Evolutionary conservation across 2,113 vertebrate species (phyloP), one percentile per base, ranked within the genome.

Genomic region (Rhizomys pruinosus): DNA sequence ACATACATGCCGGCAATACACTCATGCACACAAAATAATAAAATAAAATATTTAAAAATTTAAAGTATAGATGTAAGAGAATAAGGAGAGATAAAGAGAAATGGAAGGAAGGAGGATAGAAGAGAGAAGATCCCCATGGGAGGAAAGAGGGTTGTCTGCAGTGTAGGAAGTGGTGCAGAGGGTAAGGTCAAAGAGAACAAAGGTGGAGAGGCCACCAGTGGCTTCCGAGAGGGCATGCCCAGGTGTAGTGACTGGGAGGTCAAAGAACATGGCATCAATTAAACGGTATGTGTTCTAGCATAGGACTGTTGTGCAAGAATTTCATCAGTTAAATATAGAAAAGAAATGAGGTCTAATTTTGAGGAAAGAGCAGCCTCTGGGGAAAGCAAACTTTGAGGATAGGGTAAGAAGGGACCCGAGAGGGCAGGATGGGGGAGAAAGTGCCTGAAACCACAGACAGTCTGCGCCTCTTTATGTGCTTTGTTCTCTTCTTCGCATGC

Each of bases 391-490:
- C 2, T 39, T 61, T 80, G 63, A 84, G 29, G 52, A 11, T 77
- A 47, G 25, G n/a, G 9, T 29, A n/a, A 47, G 9, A 6, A 6
- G 3, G 19, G 11, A 0, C 6, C 37, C 16, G 25, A 1, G 2
- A 32, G 16, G 19, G 1, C 0, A 16, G 59, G 66, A 7, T 11
- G n/a, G 73, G 42, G 1, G 7, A 17, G 16, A 15, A 37, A 4
- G 6, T 37, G 22, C 32, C 11, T 22, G 29, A 59, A 87, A 27
- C 66, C 44, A 12, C 5, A 39, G 22, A 32, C 29, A 20, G 55
- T 27, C n/a, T 16, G 20, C 20, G 37, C 20, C 22, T 81, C 4
- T 64, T 3, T 73, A 64, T 7, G n/a, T 16, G 68, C 23, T 42
- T 7, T 59, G 23, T 29, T 37, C 32, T 73, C n/a, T 73, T 42